Evolutionary conservation across 2,113 vertebrate species (phyloP), one percentile per base, ranked within the genome.

Genomic region (Pseudopipra pipra): DNA sequence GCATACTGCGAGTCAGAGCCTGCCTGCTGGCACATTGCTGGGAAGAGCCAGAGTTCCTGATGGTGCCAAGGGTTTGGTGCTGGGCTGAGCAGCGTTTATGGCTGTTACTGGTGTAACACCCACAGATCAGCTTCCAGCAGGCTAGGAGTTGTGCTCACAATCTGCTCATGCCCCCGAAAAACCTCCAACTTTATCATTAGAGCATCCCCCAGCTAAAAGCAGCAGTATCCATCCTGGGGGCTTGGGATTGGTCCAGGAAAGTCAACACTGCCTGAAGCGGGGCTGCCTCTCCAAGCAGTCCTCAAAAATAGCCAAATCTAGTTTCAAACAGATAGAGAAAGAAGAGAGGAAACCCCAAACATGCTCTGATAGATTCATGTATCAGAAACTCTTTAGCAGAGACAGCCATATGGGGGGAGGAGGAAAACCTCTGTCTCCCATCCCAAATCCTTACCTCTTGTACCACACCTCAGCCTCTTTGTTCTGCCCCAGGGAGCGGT

Each of bases 401-500:
- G 21, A 78, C 23, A 41, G 55, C 28, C 5, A 2, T 35, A 21
- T 3, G 25, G 6, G 7, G 6, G 16, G 28, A 74, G 19, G 16
- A 90, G 17, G 67, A 56, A 84, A 63, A 52, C 23, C 33, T 70
- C 37, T 62, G 23, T 33, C 11, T 74, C 73, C 59, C 30, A 37
- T 12, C 43, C 35, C 30, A 67, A 72, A 91, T 68, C 46, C 87
- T 95, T 97, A 99, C 99, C 98, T 98, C 95, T 98, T 99, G 96
- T 99, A 99, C 99, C 99, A 99, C 9, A 96, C 93, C 96, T 99
- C 99, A 0, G 99, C 99, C 90, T 98, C 98, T 79, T 97, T 96
- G 96, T 99, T 99, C 68, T 99, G 98, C 44, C 98, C 98, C 90
- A 99, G 95, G 1, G 99, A 99, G 84, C 99, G 98, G 78, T 99